These are phyloP conservation scores for Xenentodon cancila DNA, from an alignment of 2,797 vertebrate species.

Conservation along the genomic window DNA sequence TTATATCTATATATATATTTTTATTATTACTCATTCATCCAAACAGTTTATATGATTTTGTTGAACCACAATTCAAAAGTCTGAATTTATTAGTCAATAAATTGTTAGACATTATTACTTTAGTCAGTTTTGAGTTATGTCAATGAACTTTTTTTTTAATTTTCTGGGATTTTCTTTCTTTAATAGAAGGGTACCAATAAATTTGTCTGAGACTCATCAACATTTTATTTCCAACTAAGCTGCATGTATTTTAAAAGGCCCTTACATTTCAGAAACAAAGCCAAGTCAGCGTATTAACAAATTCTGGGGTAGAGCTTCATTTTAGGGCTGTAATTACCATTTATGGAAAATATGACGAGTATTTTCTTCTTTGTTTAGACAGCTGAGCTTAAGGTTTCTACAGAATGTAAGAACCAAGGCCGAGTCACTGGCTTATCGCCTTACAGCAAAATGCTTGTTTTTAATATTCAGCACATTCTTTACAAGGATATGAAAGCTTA, in stretches of 20 bases:
- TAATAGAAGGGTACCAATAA: no score
- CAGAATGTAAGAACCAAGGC: neutral
- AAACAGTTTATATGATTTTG: no score
- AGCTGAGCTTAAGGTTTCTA: neutral
- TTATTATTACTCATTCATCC: no score
- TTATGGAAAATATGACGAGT: neutral
- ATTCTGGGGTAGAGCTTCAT: conserved; percentile 1
- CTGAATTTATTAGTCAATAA: no score
- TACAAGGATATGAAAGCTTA: conserved; percentile 4
- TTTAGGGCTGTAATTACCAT: neutral
- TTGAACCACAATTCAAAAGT: no score
- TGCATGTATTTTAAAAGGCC: neutral
- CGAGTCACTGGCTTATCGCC: neutral
- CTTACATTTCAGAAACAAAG: no score
- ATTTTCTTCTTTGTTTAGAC: neutral
- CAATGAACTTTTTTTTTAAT: no score
- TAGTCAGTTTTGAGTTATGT: no score
- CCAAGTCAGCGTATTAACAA: neutral
- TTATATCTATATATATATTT: no score
- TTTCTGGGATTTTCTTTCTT: no score
- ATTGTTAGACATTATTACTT: no score
- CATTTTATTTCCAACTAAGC: neutral
- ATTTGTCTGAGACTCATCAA: no score
- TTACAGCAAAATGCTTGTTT: neutral
- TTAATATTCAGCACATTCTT: conserved; percentile 2